phyloP scores from a whole-genome alignment of 1,140 invertebrate genomes.

The Conus betulinus region DNA sequence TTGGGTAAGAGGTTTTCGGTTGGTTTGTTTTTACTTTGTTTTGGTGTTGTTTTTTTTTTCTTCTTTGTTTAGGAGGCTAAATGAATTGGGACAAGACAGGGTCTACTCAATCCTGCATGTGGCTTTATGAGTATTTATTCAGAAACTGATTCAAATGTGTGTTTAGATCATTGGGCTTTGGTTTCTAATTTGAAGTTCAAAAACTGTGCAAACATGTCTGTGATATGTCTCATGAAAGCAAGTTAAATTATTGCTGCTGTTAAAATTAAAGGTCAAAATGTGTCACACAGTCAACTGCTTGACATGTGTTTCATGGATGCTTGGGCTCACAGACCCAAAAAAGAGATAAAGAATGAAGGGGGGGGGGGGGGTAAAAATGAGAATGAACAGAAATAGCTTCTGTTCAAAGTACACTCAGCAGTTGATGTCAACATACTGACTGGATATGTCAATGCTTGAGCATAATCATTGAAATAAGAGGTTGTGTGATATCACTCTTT shows the following conservation, averaged over 20 bases:
- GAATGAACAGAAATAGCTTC: no score
- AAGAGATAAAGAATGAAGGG: no score
- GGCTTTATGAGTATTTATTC: not conserved
- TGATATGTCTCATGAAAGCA: not conserved
- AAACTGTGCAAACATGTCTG: not conserved
- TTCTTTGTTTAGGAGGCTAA: not conserved
- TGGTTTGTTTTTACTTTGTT: not conserved
- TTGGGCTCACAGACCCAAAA: no score
- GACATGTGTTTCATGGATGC: not conserved
- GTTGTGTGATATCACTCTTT: no score
- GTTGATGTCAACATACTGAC: no score
- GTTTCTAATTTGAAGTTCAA: not conserved
- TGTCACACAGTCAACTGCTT: not conserved
- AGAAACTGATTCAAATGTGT: not conserved
- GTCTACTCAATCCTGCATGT: not conserved
- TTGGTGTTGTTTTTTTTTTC: not conserved
- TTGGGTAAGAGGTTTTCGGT: not conserved
- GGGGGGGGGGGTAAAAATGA: no score
- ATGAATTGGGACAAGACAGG: not conserved
- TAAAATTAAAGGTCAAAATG: not conserved
- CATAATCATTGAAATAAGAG: no score
- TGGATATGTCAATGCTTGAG: no score
- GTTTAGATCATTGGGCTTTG: not conserved
- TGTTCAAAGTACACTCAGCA: no score
- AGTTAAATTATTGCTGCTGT: not conserved